Base-by-base conservation (phyloP, 2,797 vertebrate genomes). In the Gallirallus australis region DNA sequence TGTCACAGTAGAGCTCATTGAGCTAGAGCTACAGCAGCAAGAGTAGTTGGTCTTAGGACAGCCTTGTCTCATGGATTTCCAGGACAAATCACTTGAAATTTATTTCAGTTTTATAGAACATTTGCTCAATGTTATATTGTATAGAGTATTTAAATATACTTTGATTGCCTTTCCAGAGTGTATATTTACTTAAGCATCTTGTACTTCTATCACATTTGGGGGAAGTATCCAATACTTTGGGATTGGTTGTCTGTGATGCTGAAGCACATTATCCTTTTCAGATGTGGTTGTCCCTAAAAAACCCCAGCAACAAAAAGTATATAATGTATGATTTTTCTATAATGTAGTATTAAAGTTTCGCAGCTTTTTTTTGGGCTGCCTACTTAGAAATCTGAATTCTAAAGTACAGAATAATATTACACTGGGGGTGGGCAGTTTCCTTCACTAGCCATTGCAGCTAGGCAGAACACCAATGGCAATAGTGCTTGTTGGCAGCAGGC, bases 1-100 rank as follows among this genome's bases (percentile, higher is more conserved):
- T 87, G 96, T 96, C 91, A 60, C 60, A 90, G 96, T 96, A 97
- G 92, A 95, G 80, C 90, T 95, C 48, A 31, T 33, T 96, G 82
- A 89, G 47, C 86, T 52, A 25, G 72, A 82, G 77, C 70, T 45
- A 59, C 88, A 82, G 89, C 92, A 73, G 82, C 84, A 66, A 79
- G 53, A 42, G 54, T 37, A 89, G 86, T 75, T 27, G 60, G 94
- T 94, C 93, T 82, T 90, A 54, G 94, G 91, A 97, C 90, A 96
- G 86, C 90, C 78, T 88, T 56, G 68, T 47, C 69, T 95, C 93
- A 82, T 39, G 65, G 96, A 93, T 85, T 97, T 97, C 72, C 63
- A 35, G 54, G 78, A 40, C 45, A 94, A 84, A 84, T 97, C 82
- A 21, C 60, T 94, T 95, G 78, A 94, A 94, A 95, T 97, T 96